Conservation (phyloP, 2,888 invertebrate species). For the Zele albiditarsus region DNA sequence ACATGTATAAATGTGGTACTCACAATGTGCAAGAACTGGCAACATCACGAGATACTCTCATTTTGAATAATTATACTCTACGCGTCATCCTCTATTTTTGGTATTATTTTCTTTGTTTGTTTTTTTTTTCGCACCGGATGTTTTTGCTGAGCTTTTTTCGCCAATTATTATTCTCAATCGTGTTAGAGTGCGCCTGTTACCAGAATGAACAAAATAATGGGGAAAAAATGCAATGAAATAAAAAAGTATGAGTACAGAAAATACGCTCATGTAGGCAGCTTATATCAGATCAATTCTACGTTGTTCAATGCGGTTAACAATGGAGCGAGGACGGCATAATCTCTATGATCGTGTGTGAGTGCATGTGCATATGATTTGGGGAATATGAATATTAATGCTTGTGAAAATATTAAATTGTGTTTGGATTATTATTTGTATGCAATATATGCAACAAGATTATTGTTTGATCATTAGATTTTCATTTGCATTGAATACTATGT, state of each 20-base stretch:
- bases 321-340: neutral
- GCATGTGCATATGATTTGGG: conserved; percentile 16
- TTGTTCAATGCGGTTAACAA: neutral
- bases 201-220: neutral
- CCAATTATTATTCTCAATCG: neutral
- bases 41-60: neutral
- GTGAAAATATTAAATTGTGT: conserved; percentile 40
- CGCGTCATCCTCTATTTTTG: neutral
- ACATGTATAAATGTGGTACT: neutral
- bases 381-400: conserved; percentile 48
- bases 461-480: neutral
- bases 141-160: neutral
- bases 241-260: neutral
- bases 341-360: neutral
- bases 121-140: neutral
- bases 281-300: neutral
- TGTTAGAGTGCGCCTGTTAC: too few relatives aligned
- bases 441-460: conserved; percentile 1
- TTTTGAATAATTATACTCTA: neutral
- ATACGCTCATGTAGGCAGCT: neutral
- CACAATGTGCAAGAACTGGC: neutral
- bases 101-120: neutral
- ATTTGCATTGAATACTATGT: neutral
- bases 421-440: neutral
- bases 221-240: neutral